Conservation (phyloP, 2,888 invertebrate species). For the Onchidella celtica region DNA sequence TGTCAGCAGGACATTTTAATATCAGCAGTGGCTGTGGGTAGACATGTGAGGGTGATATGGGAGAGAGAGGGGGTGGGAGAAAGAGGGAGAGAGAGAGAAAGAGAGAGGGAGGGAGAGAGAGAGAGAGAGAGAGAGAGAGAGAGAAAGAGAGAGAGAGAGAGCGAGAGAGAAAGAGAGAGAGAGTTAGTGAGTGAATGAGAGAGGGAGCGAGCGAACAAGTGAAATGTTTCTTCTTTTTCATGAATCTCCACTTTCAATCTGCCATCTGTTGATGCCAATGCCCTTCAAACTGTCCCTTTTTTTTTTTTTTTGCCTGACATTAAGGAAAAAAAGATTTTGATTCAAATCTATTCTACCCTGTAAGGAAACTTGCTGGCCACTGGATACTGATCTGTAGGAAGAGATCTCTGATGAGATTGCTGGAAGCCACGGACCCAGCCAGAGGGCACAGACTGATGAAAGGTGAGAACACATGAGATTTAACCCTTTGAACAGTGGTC, state of each 20-base stretch:
- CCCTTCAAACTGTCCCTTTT: not conserved
- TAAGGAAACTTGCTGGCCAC: constrained; percentile 61
- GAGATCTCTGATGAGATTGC: constrained; percentile 55
- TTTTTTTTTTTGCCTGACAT: not conserved
- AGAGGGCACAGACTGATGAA: constrained; percentile 59
- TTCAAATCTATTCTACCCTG: not conserved
- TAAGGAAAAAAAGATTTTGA: too few species aligned
- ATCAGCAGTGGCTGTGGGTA: too few species aligned
- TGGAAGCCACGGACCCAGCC: constrained; percentile 60
- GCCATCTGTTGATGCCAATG: not conserved
- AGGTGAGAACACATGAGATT: constrained; percentile 61
- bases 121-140: not conserved
- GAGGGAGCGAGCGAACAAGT: not conserved
- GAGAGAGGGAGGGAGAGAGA: not conserved
- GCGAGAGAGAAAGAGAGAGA: not conserved
- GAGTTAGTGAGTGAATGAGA: not conserved
- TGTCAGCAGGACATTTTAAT: too few species aligned
- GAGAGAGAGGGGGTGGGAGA: not conserved
- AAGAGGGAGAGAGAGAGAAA: not conserved
- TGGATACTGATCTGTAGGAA: constrained; percentile 68
- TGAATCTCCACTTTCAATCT: not conserved
- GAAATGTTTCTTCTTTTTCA: too few species aligned
- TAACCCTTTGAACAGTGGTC: too few species aligned
- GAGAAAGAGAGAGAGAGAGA: not conserved
- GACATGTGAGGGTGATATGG: too few species aligned